phyloP scores from a whole-genome alignment of 2,113 vertebrate genomes.

The Sarotherodon lohbergeri region DNA sequence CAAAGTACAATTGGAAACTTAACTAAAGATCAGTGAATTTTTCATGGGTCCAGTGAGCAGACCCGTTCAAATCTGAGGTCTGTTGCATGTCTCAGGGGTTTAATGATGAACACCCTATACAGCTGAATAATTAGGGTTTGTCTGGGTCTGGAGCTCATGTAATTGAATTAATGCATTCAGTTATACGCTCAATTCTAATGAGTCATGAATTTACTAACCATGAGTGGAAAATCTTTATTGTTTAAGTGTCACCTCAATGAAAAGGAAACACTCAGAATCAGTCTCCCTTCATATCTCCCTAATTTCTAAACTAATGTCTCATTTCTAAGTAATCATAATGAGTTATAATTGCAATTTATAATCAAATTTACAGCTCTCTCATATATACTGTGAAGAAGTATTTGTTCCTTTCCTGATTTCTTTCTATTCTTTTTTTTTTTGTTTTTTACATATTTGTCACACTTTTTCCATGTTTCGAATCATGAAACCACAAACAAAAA shows the following conservation, averaged over 20 bases:
- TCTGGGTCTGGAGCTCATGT: neutral
- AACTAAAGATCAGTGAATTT: neutral
- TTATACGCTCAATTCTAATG: neutral
- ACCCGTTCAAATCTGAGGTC: neutral
- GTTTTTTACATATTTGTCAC: neutral
- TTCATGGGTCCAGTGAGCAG: neutral
- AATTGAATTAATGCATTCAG: neutral
- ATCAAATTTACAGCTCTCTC: neutral
- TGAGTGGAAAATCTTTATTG: neutral
- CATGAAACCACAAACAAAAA: neutral
- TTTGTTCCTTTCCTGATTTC: neutral
- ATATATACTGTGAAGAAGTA: neutral
- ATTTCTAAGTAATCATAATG: neutral
- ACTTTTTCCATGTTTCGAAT: neutral
- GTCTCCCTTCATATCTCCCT: neutral
- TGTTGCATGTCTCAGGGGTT: neutral
- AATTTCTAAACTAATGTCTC: neutral
- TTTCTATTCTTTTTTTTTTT: neutral
- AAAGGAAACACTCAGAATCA: neutral
- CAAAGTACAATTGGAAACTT: neutral
- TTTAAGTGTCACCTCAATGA: neutral
- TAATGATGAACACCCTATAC: neutral
- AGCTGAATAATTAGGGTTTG: neutral
- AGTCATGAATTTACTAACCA: neutral
- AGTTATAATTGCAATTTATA: neutral